Percentiles rank a stretch among this genome's conserved stretches.
phyloP scores from a whole-genome alignment of 2,888 invertebrate species.

The Petrolisthes cinctipes region DNA sequence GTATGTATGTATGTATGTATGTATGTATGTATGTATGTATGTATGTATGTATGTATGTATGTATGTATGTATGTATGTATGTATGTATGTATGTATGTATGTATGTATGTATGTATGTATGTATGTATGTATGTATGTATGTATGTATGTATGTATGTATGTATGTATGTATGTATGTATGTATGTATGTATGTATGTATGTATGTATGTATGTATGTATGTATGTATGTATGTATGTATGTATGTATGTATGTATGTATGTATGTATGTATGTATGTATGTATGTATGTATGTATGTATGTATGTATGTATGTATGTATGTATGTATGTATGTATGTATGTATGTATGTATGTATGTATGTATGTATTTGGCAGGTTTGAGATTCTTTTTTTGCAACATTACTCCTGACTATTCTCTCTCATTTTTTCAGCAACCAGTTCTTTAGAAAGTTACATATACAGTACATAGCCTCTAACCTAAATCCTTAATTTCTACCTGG shows the following conservation, averaged over 20 bases:
- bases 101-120: neutral
- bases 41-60: no score
- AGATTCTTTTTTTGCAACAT: no score
- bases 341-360: constrained; percentile 25
- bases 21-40: no score
- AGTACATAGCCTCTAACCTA: no score
- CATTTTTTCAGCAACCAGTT: no score
- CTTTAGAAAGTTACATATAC: no score
- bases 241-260: constrained; percentile 14
- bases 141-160: constrained; percentile 15
- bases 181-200: constrained; percentile 31
- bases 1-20: no score
- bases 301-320: constrained; percentile 21
- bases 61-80: neutral
- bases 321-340: constrained; percentile 19
- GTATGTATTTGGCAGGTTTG: constrained; percentile 12
- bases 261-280: constrained; percentile 24
- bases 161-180: constrained; percentile 29
- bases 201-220: constrained; percentile 13
- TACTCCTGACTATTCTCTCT: no score
- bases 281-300: constrained; percentile 22
- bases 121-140: neutral
- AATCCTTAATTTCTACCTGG: no score
- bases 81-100: neutral
- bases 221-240: constrained; percentile 28